phyloP scores from a whole-genome alignment of 2,113 vertebrate species.

The Thymallus thymallus region DNA sequence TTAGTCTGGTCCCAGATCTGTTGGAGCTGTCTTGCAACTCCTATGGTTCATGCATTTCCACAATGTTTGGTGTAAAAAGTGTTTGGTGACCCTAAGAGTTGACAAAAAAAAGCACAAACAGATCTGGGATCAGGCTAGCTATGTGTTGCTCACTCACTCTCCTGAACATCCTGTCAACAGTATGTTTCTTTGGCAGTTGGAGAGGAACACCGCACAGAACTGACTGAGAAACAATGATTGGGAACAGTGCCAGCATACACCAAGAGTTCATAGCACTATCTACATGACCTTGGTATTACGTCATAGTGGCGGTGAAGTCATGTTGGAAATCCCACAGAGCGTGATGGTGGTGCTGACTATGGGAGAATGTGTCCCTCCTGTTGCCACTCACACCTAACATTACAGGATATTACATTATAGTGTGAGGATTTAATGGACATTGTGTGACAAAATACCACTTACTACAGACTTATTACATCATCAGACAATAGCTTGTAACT shows the following conservation, averaged over 20 bases:
- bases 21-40: no score
- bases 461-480: background rate
- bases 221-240: slow-evolving; percentile 33
- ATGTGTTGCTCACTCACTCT: slow-evolving; percentile 2
- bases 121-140: background rate
- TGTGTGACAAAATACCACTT: no score
- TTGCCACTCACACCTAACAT: slow-evolving; percentile 23
- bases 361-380: slow-evolving; percentile 14
- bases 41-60: no score
- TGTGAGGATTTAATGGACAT: background rate
- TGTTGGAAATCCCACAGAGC: slow-evolving; percentile 36
- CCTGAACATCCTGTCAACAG: slow-evolving; percentile 42
- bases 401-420: slow-evolving; percentile 17
- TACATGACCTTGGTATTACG: slow-evolving; percentile 29
- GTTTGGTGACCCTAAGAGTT: no score
- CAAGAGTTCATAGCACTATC: background rate
- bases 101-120: no score
- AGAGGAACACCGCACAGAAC: slow-evolving; percentile 19
- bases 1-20: no score
- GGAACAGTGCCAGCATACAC: slow-evolving; percentile 26
- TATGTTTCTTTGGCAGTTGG: slow-evolving; percentile 32
- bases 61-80: no score
- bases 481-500: slow-evolving; percentile 49
- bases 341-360: slow-evolving; percentile 31
- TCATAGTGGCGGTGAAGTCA: slow-evolving; percentile 27